phyloP scores from a whole-genome alignment of 2,113 vertebrate species.

The Danionella cerebrum region DNA sequence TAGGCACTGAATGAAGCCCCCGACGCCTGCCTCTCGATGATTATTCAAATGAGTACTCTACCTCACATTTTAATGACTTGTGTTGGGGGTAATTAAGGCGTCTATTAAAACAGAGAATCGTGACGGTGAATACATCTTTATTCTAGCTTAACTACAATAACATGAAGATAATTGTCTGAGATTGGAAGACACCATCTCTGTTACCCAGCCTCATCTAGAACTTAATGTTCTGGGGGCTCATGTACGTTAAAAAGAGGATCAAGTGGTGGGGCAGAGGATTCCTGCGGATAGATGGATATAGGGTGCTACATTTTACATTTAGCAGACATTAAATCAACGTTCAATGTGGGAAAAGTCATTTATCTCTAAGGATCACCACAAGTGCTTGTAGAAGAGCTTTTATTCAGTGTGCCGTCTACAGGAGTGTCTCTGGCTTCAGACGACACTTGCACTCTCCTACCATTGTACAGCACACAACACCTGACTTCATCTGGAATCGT shows the following conservation, averaged over 20 bases:
- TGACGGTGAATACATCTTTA: constrained; percentile 11
- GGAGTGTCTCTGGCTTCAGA: too few species aligned
- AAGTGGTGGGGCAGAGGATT: constrained; percentile 1
- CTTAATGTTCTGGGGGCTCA: not conserved
- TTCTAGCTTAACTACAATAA: constrained; percentile 22
- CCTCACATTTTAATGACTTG: constrained; percentile 22
- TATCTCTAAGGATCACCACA: too few species aligned
- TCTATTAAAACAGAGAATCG: constrained; percentile 19
- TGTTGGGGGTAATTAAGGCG: constrained; percentile 15
- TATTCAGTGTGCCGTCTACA: too few species aligned
- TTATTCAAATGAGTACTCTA: constrained; percentile 26
- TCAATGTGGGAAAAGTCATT: too few species aligned
- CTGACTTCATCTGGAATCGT: too few species aligned
- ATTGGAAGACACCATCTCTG: constrained; percentile 26
- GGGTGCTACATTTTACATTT: too few species aligned
- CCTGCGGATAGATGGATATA: not conserved
- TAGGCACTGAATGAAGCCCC: too few species aligned
- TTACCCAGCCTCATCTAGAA: constrained; percentile 13
- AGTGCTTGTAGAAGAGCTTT: too few species aligned
- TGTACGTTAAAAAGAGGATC: constrained; percentile 23
- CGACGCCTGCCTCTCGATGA: constrained; percentile 1
- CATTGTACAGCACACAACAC: too few species aligned
- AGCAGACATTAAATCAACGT: too few species aligned
- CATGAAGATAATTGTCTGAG: constrained; percentile 28
- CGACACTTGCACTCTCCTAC: too few species aligned